Conservation (phyloP, 2,888 invertebrate species). For the Andrena bicolor region DNA sequence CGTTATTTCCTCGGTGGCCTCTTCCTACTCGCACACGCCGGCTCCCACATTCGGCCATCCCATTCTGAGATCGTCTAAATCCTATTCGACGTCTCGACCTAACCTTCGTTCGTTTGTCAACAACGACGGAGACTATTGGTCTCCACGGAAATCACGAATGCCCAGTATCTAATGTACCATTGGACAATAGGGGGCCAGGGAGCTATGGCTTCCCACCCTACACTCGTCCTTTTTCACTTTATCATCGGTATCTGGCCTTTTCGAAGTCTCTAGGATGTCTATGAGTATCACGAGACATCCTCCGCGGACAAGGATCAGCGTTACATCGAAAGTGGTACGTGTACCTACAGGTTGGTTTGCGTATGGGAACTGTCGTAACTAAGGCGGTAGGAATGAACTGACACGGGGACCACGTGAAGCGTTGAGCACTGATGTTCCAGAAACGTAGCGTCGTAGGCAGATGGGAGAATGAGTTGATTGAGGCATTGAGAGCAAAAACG, state of each 20-base stretch:
- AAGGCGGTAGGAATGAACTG: no score
- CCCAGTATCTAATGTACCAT: constrained; percentile 66
- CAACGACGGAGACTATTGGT: constrained; percentile 69
- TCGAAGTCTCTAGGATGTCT: not conserved
- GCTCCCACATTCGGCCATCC: constrained; percentile 46
- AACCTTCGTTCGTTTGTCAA: constrained; percentile 70
- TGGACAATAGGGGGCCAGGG: constrained; percentile 28
- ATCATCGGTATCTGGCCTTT: constrained; percentile 45
- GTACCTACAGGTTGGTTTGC: no score
- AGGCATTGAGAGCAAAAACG: no score
- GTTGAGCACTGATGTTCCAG: no score
- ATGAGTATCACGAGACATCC: constrained; percentile 6
- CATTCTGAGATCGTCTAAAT: constrained; percentile 72
- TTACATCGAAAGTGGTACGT: no score
- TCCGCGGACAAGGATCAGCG: not conserved
- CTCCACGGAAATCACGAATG: constrained; percentile 70
- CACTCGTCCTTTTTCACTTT: constrained; percentile 32
- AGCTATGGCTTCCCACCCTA: not conserved
- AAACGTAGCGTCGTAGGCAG: no score
- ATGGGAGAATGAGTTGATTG: no score
- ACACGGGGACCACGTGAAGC: no score
- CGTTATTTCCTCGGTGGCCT: constrained; percentile 73
- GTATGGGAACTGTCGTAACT: no score
- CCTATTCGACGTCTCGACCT: constrained; percentile 71
- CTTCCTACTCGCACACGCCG: constrained; percentile 46